These are phyloP conservation scores for Siphamia tubifer DNA, from an alignment of 2,113 vertebrate genomes.

Conservation along the genomic window DNA sequence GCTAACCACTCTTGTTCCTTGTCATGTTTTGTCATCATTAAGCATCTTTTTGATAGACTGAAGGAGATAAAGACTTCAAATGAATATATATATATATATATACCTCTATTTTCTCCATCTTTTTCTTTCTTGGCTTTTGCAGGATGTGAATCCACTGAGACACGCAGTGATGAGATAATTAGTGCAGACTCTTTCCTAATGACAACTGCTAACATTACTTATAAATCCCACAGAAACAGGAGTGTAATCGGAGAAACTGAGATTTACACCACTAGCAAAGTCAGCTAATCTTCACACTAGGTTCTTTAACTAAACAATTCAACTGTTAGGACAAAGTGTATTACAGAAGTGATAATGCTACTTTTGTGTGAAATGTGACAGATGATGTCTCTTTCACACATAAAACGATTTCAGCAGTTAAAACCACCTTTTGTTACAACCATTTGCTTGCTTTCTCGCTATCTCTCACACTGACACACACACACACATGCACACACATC, in stretches of 20 bases:
- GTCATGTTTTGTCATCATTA: conserved; percentile 25
- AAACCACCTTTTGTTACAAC: conserved; percentile 13
- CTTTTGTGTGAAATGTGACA: conserved; percentile 41
- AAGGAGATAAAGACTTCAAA: conserved; percentile 36
- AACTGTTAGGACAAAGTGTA: conserved; percentile 17
- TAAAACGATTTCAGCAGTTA: conserved; percentile 35
- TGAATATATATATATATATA: conserved; percentile 5
- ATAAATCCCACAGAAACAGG: conserved; percentile 47
- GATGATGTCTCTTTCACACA: conserved; percentile 45
- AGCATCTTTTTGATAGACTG: conserved; percentile 14
- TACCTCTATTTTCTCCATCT: conserved; percentile 11
- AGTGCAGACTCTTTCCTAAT: conserved; percentile 57
- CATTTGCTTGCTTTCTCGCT: conserved; percentile 12
- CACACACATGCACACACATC: conserved; percentile 1
- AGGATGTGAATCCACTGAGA: conserved; percentile 37
- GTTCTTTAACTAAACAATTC: conserved; percentile 34
- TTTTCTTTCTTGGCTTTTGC: conserved; percentile 23
- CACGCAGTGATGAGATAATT: conserved; percentile 64
- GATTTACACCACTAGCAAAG: conserved; percentile 31
- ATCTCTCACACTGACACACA: background rate
- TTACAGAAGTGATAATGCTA: conserved; percentile 10
- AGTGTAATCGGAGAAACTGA: conserved; percentile 26
- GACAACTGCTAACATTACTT: conserved; percentile 57
- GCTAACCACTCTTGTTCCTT: conserved; percentile 22
- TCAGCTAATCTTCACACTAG: conserved; percentile 27